Evolutionary conservation across 2,113 vertebrate genomes (phyloP).

Genomic region (Sapajus apella): DNA sequence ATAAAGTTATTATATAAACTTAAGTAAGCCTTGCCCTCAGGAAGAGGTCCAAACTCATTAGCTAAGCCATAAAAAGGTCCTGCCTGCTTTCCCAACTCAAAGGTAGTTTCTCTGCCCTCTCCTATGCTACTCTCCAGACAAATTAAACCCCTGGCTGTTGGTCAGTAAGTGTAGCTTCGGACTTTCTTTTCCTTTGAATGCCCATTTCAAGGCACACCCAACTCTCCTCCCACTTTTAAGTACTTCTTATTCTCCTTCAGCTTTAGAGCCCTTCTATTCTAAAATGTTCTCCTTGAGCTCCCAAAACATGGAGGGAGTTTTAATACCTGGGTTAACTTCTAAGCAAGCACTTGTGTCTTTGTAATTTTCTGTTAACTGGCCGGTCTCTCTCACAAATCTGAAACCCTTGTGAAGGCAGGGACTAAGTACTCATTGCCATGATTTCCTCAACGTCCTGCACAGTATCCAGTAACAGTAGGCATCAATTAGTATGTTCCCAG

Average conservation of each 20-base stretch:
- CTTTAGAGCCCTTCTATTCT: background rate
- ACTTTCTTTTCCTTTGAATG: background rate
- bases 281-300: background rate
- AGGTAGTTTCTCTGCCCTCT: background rate
- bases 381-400: background rate
- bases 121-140: background rate
- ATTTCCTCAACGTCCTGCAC: background rate
- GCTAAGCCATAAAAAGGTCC: background rate
- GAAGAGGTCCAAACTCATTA: background rate
- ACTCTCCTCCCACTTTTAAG: no score
- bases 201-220: background rate
- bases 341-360: background rate
- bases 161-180: background rate
- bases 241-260: background rate
- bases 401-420: background rate
- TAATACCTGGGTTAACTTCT: background rate
- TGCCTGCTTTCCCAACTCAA: background rate
- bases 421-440: background rate
- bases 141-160: background rate
- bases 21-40: background rate
- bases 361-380: background rate
- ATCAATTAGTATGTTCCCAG: background rate
- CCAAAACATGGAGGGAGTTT: background rate
- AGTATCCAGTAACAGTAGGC: background rate
- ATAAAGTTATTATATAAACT: conserved; percentile 19